phyloP scores from a whole-genome alignment of 1,140 invertebrate species.

The Philotrypesis tridentata region DNA sequence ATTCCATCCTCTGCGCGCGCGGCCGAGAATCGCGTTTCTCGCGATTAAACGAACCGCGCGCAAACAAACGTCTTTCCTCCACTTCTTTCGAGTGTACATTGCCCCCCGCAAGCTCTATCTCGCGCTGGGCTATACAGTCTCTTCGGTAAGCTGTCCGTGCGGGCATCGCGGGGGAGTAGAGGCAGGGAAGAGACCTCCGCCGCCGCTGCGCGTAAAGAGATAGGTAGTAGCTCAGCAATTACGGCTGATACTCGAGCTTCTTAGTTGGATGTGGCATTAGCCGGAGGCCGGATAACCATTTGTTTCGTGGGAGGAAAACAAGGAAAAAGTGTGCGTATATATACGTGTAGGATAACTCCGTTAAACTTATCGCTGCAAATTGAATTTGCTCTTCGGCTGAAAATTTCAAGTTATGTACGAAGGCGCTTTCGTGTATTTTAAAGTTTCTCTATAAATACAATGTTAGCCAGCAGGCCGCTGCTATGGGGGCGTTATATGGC shows the following conservation, averaged over 20 bases:
- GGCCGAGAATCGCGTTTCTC: not conserved
- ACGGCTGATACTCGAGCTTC: constrained; percentile 25
- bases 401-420: not conserved
- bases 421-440: no score
- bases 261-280: constrained; percentile 9
- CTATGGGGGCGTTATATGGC: no score
- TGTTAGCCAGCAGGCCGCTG: no score
- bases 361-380: not conserved
- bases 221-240: constrained; percentile 26
- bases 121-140: not conserved
- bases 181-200: no score
- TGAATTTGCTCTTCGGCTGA: not conserved
- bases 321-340: not conserved
- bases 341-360: no score
- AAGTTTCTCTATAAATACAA: no score
- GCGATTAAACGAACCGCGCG: not conserved
- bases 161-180: not conserved
- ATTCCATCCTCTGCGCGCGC: no score
- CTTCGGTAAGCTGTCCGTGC: constrained; percentile 4
- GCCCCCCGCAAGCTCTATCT: not conserved
- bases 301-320: constrained; percentile 1
- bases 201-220: not conserved
- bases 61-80: not conserved
- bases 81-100: not conserved
- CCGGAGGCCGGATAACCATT: constrained; percentile 8